Evolutionary conservation across 2,797 vertebrate genomes (phyloP).

Genomic region (Semaprochilodus insignis): DNA sequence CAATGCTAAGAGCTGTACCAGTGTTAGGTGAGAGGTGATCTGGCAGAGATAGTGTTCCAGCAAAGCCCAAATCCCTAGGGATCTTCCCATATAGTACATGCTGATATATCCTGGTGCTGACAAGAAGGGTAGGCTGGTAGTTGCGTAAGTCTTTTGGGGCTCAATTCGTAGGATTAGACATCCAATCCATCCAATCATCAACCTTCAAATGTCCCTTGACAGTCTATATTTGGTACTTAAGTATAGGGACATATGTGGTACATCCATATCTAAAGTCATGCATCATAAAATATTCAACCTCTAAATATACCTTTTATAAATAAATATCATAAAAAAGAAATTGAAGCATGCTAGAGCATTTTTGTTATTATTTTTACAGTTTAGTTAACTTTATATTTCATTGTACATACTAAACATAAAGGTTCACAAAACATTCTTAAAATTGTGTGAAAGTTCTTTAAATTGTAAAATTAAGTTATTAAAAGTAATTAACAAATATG

Average conservation of each 20-base stretch:
- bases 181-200: slow-evolving; percentile 33
- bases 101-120: slow-evolving; percentile 5
- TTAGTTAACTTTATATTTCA: background rate
- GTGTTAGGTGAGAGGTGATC: background rate
- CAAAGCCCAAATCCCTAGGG: background rate
- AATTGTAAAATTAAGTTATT: no score
- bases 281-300: background rate
- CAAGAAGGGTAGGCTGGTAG: slow-evolving; percentile 3
- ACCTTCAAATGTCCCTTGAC: slow-evolving; percentile 37
- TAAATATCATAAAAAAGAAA: no score
- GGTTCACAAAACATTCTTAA: background rate
- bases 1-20: background rate
- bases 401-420: background rate
- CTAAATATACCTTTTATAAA: background rate
- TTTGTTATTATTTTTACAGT: background rate
- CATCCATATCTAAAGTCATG: background rate
- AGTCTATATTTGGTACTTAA: slow-evolving; percentile 12
- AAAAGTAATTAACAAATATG: no score
- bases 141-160: slow-evolving; percentile 33
- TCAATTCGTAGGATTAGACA: slow-evolving; percentile 30
- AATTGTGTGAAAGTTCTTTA: no score
- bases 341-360: no score
- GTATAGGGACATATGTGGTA: background rate
- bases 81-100: background rate
- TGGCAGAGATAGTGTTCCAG: background rate